Evolutionary conservation across 2,113 vertebrate genomes (phyloP).

Genomic region (Mesoclemmys tuberculata): DNA sequence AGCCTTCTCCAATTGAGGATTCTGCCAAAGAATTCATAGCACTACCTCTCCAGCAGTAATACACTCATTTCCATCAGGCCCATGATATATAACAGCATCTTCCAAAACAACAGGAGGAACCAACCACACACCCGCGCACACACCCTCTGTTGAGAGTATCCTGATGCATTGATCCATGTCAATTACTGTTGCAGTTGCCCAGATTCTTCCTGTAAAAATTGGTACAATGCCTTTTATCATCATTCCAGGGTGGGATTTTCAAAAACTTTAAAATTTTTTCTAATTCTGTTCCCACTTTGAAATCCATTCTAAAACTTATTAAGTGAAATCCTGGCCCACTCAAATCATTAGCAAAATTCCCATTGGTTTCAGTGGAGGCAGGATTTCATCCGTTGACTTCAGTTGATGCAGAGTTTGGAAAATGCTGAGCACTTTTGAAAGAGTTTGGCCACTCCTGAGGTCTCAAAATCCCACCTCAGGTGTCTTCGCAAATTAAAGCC

Average conservation of each 20-base stretch:
- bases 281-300: background rate
- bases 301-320: background rate
- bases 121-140: background rate
- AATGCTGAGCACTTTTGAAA: accelerated
- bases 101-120: background rate
- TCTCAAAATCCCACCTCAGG: background rate
- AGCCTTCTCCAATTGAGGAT: accelerated
- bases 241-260: background rate
- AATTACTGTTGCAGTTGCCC: background rate
- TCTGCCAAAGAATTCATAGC: background rate
- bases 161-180: accelerated
- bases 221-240: background rate
- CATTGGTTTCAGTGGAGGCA: background rate
- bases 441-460: accelerated
- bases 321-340: background rate
- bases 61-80: background rate
- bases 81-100: background rate
- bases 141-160: background rate
- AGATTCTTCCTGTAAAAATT: background rate
- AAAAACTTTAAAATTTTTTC: background rate
- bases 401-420: background rate
- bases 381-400: background rate
- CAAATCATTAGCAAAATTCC: background rate
- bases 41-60: background rate
- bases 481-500: background rate